Conservation (phyloP, 2,888 invertebrate genomes). For the Acanthococcus lagerstroemiae region DNA sequence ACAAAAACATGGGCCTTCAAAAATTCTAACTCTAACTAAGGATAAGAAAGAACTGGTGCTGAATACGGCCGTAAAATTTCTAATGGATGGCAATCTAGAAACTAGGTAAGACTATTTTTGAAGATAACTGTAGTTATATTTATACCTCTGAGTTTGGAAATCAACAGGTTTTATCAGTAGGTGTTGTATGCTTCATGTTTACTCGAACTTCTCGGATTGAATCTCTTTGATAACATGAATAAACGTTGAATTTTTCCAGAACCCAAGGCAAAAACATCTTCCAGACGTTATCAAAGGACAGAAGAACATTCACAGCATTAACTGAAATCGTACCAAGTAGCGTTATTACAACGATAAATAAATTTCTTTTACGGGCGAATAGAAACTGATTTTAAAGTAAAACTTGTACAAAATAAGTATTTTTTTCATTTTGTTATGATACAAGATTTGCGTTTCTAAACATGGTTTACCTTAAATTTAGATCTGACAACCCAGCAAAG, state of each 20-base stretch:
- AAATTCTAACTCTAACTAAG: constrained; percentile 12
- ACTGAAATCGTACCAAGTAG: constrained; percentile 10
- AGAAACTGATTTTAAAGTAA: constrained; percentile 10
- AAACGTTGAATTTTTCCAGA: not conserved
- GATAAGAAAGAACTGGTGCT: constrained; percentile 20
- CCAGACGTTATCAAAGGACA: constrained; percentile 2
- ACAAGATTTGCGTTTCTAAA: too few species aligned
- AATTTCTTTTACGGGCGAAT: constrained; percentile 11
- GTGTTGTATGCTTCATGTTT: too few species aligned
- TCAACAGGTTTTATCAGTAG: too few species aligned
- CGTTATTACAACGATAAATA: constrained; percentile 15
- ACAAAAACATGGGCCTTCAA: constrained; percentile 7
- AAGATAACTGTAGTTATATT: too few species aligned
- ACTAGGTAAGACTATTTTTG: constrained; percentile 9
- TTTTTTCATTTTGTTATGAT: too few species aligned
- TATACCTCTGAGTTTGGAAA: too few species aligned
- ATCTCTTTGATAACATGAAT: not conserved
- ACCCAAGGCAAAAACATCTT: constrained; percentile 18
- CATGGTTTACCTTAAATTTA: too few species aligned
- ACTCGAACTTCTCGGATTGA: too few species aligned
- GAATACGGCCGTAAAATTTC: constrained; percentile 15
- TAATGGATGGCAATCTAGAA: constrained; percentile 24
- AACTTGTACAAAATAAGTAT: too few species aligned
- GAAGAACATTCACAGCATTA: constrained; percentile 3
- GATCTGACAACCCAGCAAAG: too few species aligned